These are phyloP conservation scores for Struthidea cinerea DNA, from an alignment of 2,113 vertebrate species.

Conservation along the genomic window DNA sequence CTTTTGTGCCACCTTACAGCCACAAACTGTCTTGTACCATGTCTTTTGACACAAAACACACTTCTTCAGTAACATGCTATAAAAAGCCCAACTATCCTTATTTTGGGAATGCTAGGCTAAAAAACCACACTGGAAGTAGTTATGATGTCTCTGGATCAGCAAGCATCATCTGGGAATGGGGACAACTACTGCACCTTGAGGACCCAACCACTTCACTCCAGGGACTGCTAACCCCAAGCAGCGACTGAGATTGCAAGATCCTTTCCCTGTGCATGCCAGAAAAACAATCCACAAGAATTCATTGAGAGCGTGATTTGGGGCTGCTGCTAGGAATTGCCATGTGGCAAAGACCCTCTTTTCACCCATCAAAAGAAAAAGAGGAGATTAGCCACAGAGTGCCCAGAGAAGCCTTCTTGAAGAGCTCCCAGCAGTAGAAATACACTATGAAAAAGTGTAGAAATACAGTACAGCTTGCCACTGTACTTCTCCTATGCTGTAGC, in stretches of 20 bases:
- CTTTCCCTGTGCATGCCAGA: not conserved
- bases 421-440: not conserved
- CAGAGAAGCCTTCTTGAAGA: not conserved
- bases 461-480: not conserved
- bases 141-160: not conserved
- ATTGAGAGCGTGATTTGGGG: rapidly evolving
- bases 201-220: not conserved
- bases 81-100: not conserved
- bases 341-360: not conserved
- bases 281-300: not conserved
- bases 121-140: not conserved
- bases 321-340: not conserved
- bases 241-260: not conserved
- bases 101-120: not conserved
- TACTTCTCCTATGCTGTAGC: not conserved
- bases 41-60: not conserved
- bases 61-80: not conserved
- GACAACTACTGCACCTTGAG: not conserved
- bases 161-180: not conserved
- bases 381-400: not conserved
- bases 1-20: not conserved
- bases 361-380: not conserved
- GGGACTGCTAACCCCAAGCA: not conserved
- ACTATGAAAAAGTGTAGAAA: not conserved
- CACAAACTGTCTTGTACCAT: rapidly evolving